Evolutionary conservation across 2,113 vertebrate species (phyloP).

Genomic region (Quiscalus mexicanus): DNA sequence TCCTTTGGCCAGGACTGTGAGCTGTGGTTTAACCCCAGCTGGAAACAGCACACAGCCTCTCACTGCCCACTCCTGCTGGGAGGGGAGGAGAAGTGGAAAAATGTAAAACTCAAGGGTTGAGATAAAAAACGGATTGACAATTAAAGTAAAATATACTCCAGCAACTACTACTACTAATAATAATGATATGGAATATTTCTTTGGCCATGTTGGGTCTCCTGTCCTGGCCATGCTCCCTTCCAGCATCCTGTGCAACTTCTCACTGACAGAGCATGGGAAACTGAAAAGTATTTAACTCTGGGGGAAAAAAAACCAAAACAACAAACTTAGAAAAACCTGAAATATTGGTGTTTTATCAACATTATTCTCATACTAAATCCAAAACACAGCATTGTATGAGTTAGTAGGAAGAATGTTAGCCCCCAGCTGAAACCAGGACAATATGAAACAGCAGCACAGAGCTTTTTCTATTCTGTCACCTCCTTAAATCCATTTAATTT

Average conservation of each 20-base stretch:
- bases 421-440: not conserved
- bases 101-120: not conserved
- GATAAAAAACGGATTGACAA: not conserved
- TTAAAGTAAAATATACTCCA: not conserved
- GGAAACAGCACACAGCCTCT: not conserved
- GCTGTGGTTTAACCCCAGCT: not conserved
- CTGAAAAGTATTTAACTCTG: not conserved
- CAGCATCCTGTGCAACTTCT: not conserved
- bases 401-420: not conserved
- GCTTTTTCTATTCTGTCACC: not conserved
- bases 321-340: not conserved
- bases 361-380: not conserved
- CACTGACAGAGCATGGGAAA: not conserved
- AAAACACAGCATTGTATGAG: not conserved
- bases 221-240: not conserved
- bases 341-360: not conserved
- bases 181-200: not conserved
- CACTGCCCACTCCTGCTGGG: not conserved
- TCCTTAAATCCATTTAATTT: not conserved
- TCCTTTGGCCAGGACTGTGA: not conserved
- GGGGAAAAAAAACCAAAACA: not conserved
- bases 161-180: rapidly evolving
- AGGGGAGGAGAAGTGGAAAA: not conserved
- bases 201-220: not conserved
- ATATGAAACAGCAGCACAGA: not conserved